A percentile compares a stretch with the other conserved stretches of the same genome.
phyloP scores from a whole-genome alignment of 2,113 vertebrate genomes.

The Rallus limicola region DNA sequence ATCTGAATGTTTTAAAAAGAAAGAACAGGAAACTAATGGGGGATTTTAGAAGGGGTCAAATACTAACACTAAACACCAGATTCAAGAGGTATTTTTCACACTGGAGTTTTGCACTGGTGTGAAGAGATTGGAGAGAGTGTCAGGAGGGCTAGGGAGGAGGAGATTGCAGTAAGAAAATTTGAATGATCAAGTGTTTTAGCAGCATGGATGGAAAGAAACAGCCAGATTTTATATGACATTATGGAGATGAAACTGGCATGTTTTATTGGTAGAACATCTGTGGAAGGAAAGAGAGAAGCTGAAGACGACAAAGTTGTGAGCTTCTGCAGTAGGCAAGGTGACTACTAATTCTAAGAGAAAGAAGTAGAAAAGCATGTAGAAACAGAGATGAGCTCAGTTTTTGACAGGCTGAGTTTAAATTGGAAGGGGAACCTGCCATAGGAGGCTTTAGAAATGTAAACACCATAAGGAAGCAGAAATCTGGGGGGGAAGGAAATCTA shows the following conservation, averaged over 20 bases:
- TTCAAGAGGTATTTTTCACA: not conserved
- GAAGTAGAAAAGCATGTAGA: not conserved
- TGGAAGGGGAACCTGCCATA: not conserved
- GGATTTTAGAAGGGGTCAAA: not conserved
- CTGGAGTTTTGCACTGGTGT: not conserved
- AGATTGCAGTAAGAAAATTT: not conserved
- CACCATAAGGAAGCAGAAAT: not conserved
- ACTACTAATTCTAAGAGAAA: conserved; percentile 1
- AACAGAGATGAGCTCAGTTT: not conserved
- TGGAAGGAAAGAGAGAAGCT: conserved; percentile 6
- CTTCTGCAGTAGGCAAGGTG: not conserved
- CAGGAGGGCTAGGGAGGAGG: not conserved
- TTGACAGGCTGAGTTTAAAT: not conserved
- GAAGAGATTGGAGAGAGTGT: not conserved
- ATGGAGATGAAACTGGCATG: conserved; percentile 12
- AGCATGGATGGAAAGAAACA: not conserved
- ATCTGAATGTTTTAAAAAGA: not conserved
- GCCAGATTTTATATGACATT: conserved; percentile 1
- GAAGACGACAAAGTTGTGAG: not conserved
- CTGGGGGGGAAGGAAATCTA: not conserved
- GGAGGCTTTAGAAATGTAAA: not conserved
- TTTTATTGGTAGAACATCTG: conserved; percentile 44
- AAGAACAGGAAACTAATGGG: not conserved
- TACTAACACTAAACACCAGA: not conserved
- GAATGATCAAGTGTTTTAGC: conserved; percentile 8